Conservation (phyloP, 2,888 invertebrate species). For the Cephalotes varians region DNA sequence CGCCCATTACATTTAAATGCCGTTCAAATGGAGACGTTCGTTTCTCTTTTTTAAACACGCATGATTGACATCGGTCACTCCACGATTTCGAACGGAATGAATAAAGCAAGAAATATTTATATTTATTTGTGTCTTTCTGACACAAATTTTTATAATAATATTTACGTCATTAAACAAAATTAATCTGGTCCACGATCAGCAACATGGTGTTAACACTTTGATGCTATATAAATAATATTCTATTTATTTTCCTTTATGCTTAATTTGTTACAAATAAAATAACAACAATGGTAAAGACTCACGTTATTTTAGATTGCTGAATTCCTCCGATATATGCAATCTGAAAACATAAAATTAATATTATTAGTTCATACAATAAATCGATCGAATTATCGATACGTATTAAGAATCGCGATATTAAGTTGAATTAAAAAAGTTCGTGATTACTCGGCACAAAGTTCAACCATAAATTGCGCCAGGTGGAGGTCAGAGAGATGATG, state of each 20-base stretch:
- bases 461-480: neutral
- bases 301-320: neutral
- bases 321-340: neutral
- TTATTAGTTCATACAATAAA: neutral
- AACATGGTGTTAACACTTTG: neutral
- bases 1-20: conserved; percentile 62
- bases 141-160: neutral
- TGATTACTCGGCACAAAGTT: neutral
- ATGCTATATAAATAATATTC: neutral
- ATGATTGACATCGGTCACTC: conserved; percentile 54
- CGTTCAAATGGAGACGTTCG: conserved; percentile 56
- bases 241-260: neutral
- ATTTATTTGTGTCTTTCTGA: neutral
- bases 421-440: neutral
- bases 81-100: conserved; percentile 22
- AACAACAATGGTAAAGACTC: neutral
- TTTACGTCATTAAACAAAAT: neutral
- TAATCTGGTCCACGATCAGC: neutral
- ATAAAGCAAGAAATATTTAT: conserved; percentile 5
- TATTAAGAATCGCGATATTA: neutral
- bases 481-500: neutral
- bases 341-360: neutral
- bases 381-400: neutral
- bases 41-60: conserved; percentile 47
- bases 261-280: neutral